These are phyloP conservation scores for Xestia c-nigrum DNA, from an alignment of 2,888 invertebrate species.

Conservation along the genomic window DNA sequence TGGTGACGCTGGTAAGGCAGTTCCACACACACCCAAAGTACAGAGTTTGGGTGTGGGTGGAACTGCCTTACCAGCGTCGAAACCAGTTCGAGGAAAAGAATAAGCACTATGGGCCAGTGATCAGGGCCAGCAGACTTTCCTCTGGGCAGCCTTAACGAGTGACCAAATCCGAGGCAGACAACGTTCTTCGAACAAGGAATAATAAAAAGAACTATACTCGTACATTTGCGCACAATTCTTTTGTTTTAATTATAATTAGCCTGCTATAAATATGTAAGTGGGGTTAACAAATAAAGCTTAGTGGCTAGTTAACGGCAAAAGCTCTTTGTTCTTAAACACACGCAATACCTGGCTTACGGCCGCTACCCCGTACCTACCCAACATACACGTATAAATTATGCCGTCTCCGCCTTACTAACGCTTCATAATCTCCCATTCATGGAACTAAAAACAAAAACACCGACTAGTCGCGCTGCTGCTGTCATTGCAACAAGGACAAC, in stretches of 20 bases:
- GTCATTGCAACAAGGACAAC: not conserved
- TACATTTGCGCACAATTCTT: slow-evolving; percentile 31
- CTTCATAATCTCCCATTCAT: slow-evolving; percentile 51
- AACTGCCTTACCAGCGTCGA: not conserved
- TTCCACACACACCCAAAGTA: too few species aligned
- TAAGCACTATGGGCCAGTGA: not conserved
- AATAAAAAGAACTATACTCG: slow-evolving; percentile 11
- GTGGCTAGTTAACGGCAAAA: slow-evolving; percentile 61
- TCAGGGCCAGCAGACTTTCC: not conserved
- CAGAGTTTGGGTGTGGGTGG: not conserved
- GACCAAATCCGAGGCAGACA: not conserved
- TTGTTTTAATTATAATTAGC: slow-evolving; percentile 55
- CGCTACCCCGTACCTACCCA: slow-evolving; percentile 54
- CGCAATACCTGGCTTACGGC: slow-evolving; percentile 74
- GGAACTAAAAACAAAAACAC: not conserved
- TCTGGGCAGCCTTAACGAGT: not conserved
- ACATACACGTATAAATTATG: slow-evolving; percentile 74
- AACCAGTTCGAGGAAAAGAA: not conserved
- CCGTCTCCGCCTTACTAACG: slow-evolving; percentile 68
- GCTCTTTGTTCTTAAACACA: slow-evolving; percentile 80
- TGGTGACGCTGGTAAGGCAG: too few species aligned
- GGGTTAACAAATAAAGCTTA: slow-evolving; percentile 63
- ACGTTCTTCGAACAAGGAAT: not conserved
- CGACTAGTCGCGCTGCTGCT: not conserved
- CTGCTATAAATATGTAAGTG: slow-evolving; percentile 63